Conservation (phyloP, 2,888 invertebrate species). For the Achlya flavicornis region DNA sequence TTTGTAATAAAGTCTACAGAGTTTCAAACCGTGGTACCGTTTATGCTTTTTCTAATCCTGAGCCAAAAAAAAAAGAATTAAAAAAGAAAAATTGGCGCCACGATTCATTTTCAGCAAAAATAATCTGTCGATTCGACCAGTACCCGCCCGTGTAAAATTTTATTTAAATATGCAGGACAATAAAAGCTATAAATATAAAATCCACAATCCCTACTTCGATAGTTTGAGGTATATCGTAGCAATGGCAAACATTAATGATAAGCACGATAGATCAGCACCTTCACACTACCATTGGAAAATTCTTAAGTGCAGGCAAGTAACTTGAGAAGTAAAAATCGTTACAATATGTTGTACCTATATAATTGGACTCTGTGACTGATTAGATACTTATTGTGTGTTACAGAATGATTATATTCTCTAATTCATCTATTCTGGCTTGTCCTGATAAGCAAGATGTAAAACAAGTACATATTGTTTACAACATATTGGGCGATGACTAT, state of each 20-base stretch:
- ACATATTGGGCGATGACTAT: slow-evolving; percentile 64
- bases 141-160: too few species aligned
- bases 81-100: background rate
- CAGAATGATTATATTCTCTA: slow-evolving; percentile 78
- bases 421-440: slow-evolving; percentile 68
- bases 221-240: slow-evolving; percentile 64
- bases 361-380: too few species aligned
- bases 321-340: background rate
- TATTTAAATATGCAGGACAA: background rate
- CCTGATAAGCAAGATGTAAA: slow-evolving; percentile 69
- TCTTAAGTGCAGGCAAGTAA: slow-evolving; percentile 69
- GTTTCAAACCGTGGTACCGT: too few species aligned
- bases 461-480: slow-evolving; percentile 70
- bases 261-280: slow-evolving; percentile 77
- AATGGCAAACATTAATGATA: slow-evolving; percentile 67
- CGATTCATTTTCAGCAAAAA: background rate
- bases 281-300: slow-evolving; percentile 78
- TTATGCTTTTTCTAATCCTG: too few species aligned
- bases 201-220: slow-evolving; percentile 71
- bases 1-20: too few species aligned
- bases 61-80: too few species aligned
- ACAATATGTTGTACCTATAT: background rate
- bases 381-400: slow-evolving; percentile 5
- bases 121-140: too few species aligned
- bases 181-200: slow-evolving; percentile 34